Evolutionary conservation across 2,113 vertebrate species (phyloP).

Genomic region (Gopherus evgoodei): DNA sequence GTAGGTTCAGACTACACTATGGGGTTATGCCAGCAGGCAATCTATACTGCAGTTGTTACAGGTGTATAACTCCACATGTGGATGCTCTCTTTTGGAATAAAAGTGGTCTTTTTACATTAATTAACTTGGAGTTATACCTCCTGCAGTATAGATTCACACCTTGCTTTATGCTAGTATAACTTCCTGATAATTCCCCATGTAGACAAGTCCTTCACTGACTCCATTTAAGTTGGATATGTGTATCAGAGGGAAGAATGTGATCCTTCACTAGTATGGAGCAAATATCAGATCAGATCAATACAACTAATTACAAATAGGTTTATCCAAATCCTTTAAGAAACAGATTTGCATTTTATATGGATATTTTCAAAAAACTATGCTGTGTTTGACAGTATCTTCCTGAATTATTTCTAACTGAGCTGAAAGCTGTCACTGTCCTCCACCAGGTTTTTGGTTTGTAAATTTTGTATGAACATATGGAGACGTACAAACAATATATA

Average conservation of each 20-base stretch:
- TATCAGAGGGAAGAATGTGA: neutral
- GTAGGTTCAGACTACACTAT: too few relatives aligned
- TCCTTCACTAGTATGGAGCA: neutral
- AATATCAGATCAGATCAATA: fast-evolving
- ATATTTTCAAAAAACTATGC: neutral
- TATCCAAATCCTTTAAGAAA: neutral
- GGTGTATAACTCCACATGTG: neutral
- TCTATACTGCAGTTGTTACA: neutral
- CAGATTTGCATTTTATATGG: neutral
- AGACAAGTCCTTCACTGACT: neutral
- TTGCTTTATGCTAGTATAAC: neutral
- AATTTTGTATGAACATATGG: neutral
- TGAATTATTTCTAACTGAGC: neutral
- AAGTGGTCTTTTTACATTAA: neutral
- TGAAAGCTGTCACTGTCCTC: neutral
- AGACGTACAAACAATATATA: neutral
- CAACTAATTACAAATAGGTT: neutral
- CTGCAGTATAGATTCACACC: neutral
- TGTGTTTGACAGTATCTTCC: neutral
- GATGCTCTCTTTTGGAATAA: neutral
- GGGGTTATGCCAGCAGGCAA: neutral
- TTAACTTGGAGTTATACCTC: neutral
- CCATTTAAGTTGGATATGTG: neutral
- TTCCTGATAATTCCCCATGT: neutral
- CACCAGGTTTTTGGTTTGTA: neutral